Evolutionary conservation across 2,797 vertebrate species (phyloP), one percentile per base, ranked within the genome.

Genomic region (Anas bahamensis): DNA sequence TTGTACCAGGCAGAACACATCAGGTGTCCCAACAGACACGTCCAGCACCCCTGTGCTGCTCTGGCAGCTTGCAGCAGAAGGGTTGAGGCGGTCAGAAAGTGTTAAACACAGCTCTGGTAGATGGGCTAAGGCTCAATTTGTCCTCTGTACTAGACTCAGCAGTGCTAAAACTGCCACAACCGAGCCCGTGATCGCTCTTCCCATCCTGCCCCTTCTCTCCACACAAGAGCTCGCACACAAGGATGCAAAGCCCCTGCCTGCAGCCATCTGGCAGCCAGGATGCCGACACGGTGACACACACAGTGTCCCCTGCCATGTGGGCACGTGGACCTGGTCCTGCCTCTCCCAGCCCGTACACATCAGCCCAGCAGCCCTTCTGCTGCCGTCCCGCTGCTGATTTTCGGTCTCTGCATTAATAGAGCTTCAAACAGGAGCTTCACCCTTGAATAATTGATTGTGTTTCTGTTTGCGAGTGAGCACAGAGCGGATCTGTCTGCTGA

Each of bases 371-470:
- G 1, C 71, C 84, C 37, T n/a, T 17, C 53, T 76, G 21, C 88
- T 13, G 0, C 42, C 4, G 13, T 39, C 63, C 42, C 13, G 1
- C 35, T 33, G 52, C 82, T 23, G 23, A 3, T 31, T 26, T 13
- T 1, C 56, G 13, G 52, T 3, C 48, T 46, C 57, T 64, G 3
- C 93, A 1, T 83, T 7, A 78, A 68, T 4, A 46, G 59, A 72
- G 64, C 71, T 42, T 44, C 91, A n/a, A 29, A 69, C 13, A 5
- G 7, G 31, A 84, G 28, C 3, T 59, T 33, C 22, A 5, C 5
- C 66, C 33, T 39, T 92, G 37, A 95, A 94, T 95, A 94, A 96
- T 92, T 91, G 71, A 96, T 91, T 2, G 66, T 17, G 78, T n/a
- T 80, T 35, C 65, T 74, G 61, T 68, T 81, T 81, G 86, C n/a